Evolutionary conservation across 2,888 invertebrate genomes (phyloP).

Genomic region (Agrotis ipsilon): DNA sequence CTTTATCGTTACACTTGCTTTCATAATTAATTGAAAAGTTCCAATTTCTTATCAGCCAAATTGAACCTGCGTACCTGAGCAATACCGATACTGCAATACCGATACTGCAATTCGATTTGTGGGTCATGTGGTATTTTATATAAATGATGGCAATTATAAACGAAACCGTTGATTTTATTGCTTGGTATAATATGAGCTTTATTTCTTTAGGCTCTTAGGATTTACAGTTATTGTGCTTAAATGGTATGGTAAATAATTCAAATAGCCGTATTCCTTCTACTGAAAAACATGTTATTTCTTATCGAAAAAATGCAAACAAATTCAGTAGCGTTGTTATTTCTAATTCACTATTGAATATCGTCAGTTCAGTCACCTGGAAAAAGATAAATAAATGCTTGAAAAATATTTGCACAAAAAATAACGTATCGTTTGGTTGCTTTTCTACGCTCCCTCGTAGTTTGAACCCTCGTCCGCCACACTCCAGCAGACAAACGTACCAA

Average conservation of each 20-base stretch:
- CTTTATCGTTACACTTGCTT: background rate
- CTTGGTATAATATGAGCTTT: background rate
- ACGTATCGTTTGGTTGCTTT: constrained; percentile 78
- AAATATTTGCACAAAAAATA: constrained; percentile 79
- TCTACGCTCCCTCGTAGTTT: constrained; percentile 82
- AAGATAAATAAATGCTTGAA: constrained; percentile 78
- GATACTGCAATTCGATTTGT: constrained; percentile 33
- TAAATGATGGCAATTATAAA: constrained; percentile 24
- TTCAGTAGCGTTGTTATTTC: background rate
- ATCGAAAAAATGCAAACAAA: background rate
- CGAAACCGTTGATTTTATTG: constrained; percentile 14
- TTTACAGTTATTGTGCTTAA: background rate
- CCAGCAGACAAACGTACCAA: constrained; percentile 80
- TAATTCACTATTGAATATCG: constrained; percentile 38
- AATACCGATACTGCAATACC: constrained; percentile 2
- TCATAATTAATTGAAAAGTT: background rate
- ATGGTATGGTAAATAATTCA: background rate
- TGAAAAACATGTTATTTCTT: background rate
- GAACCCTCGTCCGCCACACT: constrained; percentile 85
- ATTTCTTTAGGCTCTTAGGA: background rate
- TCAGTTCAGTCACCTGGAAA: constrained; percentile 74
- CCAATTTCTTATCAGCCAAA: constrained; percentile 10
- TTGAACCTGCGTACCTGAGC: constrained; percentile 10
- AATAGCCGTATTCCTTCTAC: background rate
- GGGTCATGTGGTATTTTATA: constrained; percentile 41